These are phyloP conservation scores for Sebastes kiyomatsui DNA, from an alignment of 2,797 vertebrate genomes.

Conservation along the genomic window DNA sequence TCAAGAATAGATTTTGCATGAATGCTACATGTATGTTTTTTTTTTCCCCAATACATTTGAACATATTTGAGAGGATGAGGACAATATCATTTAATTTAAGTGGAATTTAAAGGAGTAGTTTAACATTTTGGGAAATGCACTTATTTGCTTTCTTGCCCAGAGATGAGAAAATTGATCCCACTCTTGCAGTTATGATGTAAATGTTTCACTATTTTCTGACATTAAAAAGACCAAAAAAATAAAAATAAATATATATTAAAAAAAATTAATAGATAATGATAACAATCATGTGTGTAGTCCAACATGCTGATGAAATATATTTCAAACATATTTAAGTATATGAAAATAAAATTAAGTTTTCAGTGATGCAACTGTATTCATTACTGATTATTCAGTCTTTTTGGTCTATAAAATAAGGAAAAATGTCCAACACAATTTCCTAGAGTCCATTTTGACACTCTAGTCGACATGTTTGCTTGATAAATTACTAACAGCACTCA, in stretches of 20 bases:
- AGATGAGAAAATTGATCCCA: not conserved
- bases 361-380: not conserved
- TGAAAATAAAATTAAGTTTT: too few species aligned
- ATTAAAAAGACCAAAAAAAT: not conserved
- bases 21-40: not conserved
- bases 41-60: not conserved
- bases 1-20: not conserved
- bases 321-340: not conserved
- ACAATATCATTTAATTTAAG: not conserved
- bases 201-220: not conserved
- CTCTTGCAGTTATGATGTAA: not conserved
- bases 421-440: too few species aligned
- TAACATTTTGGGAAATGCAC: too few species aligned
- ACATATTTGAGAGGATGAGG: not conserved
- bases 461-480: not conserved
- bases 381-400: not conserved
- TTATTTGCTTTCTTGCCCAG: not conserved
- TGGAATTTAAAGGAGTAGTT: too few species aligned
- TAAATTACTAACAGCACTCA: not conserved
- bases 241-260: too few species aligned
- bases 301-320: not conserved
- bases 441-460: too few species aligned
- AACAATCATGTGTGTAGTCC: not conserved
- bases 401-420: not conserved
- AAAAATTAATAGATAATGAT: not conserved